Evolutionary conservation across 2,113 vertebrate genomes (phyloP).

Genomic region (Maccullochella peelii): DNA sequence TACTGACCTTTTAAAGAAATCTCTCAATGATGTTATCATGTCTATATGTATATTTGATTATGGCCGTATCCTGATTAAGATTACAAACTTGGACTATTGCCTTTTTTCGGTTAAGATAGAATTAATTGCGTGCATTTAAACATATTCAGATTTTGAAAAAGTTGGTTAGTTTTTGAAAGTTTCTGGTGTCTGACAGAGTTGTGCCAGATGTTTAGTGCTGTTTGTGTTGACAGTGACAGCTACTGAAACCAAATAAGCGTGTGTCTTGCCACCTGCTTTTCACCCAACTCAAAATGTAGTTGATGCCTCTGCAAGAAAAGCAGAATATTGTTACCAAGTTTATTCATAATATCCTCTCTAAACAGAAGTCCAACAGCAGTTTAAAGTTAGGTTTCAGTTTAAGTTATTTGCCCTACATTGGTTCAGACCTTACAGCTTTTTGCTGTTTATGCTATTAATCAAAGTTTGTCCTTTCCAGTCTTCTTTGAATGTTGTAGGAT

Average conservation of each 20-base stretch:
- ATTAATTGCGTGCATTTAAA: background rate
- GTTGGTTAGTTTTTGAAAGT: background rate
- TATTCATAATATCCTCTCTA: background rate
- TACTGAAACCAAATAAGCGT: background rate
- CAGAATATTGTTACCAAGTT: background rate
- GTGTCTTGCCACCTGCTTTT: constrained; percentile 2
- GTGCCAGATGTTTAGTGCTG: constrained; percentile 10
- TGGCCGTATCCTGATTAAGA: background rate
- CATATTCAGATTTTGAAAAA: background rate
- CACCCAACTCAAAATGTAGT: background rate
- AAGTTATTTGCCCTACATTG: too few relatives aligned
- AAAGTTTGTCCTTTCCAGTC: background rate
- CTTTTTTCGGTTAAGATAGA: background rate
- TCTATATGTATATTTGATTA: background rate
- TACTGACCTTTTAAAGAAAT: background rate
- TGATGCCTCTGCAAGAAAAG: background rate
- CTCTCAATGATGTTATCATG: background rate
- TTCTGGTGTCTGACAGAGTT: background rate
- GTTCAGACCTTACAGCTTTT: background rate
- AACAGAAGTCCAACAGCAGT: background rate
- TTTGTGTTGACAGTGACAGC: constrained; percentile 5
- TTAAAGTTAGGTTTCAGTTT: background rate
- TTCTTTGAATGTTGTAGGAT: background rate
- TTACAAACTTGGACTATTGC: background rate
- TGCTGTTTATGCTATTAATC: constrained; percentile 18